Base-by-base conservation (phyloP, 2,797 vertebrate genomes). In the Microcaecilia unicolor region DNA sequence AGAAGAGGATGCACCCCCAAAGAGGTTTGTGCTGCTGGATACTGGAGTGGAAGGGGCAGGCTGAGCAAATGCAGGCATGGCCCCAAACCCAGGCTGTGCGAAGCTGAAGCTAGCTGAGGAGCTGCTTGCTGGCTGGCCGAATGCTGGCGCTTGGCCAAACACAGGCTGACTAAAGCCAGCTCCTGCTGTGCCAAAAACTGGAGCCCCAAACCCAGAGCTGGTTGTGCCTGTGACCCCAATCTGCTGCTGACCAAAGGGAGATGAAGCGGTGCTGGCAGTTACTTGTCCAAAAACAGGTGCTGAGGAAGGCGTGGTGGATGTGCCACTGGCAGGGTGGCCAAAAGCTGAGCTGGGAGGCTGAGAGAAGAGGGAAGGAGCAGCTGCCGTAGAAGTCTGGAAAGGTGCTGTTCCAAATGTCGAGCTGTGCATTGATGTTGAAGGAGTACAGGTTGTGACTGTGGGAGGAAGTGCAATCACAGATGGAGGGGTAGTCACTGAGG, bases 141-240 rank as follows among this genome's bases (percentile, higher is more conserved):
- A 84, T 41, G 70, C 79, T 0, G 56, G 63, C 1, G 78, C 25
- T 51, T 84, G 85, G 1, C 89, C 90, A 18, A 97, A 97, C 0
- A 81, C 14, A 0, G 88, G 72, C 53, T 93, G 90, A 9, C 86
- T 87, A 8, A 97, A 96, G 20, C 86, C 54, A 2, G 69, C 42
- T 15, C 55, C 50, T 3, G 87, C 68, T 3, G 62, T 32, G 10
- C 81, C 76, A 1, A 84, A 85, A 2, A 64, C 59, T 1, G 73
- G 48, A 4, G 76, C n/a, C 16, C 68, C 70, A 2, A 85, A 79
- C 2, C 43, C 64, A 0, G 80, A 31, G 36, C 65, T 41, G 0
- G 58, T 48, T 0, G 55, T 26, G 14, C 60, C 5, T 0, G 79
- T 3, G 40, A 69, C 50, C 18, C 68, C 15, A 0, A 35, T 24